These are phyloP conservation scores for Chaenogobius annularis DNA, from an alignment of 2,113 vertebrate genomes.

Conservation along the genomic window DNA sequence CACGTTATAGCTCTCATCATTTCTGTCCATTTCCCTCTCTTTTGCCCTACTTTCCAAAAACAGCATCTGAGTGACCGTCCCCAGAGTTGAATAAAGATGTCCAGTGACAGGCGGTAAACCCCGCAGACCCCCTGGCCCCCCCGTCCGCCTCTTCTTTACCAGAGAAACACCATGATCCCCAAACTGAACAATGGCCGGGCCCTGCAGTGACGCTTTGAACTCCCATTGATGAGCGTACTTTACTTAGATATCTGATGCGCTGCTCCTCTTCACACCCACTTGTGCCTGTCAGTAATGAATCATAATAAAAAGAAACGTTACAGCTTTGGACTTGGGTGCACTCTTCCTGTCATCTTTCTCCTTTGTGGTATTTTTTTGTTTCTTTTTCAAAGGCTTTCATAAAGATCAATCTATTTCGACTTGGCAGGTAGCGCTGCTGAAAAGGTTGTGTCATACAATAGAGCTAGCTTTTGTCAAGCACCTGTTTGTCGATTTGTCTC, in stretches of 20 bases:
- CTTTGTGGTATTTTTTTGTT: slow-evolving; percentile 12
- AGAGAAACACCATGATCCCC: slow-evolving; percentile 34
- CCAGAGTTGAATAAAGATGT: slow-evolving; percentile 80
- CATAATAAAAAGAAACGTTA: slow-evolving; percentile 64
- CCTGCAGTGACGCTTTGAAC: slow-evolving; percentile 49
- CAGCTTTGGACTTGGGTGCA: slow-evolving; percentile 26
- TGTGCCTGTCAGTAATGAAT: slow-evolving; percentile 68
- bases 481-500: too few species aligned
- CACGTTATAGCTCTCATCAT: slow-evolving; percentile 39
- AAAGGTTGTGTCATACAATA: neutral
- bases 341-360: slow-evolving; percentile 30
- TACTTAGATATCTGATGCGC: slow-evolving; percentile 33
- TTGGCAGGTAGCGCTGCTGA: slow-evolving; percentile 23
- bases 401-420: slow-evolving; percentile 17
- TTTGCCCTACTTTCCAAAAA: slow-evolving; percentile 70
- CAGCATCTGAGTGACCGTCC: slow-evolving; percentile 73
- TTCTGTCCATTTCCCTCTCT: slow-evolving; percentile 50
- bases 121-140: slow-evolving; percentile 69
- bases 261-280: slow-evolving; percentile 54
- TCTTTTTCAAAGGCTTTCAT: slow-evolving; percentile 3
- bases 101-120: slow-evolving; percentile 76
- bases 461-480: neutral
- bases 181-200: slow-evolving; percentile 50
- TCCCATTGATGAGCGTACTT: slow-evolving; percentile 16
- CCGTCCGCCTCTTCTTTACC: neutral